phyloP scores from a whole-genome alignment of 1,140 invertebrate species.

The Drusus annulatus region DNA sequence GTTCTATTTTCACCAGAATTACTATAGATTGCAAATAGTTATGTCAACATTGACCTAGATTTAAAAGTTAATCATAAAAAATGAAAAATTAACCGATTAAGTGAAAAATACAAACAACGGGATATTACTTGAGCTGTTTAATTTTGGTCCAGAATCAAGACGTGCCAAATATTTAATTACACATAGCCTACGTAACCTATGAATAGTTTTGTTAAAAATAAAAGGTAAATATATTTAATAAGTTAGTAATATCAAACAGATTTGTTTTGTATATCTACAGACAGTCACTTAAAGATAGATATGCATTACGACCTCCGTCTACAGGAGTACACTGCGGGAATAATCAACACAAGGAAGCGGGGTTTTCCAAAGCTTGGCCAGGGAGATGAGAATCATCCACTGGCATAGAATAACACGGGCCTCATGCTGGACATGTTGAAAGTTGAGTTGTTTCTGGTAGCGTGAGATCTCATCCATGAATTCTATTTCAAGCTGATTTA shows the following conservation, averaged over 20 bases:
- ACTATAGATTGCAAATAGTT: too few species aligned
- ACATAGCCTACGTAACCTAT: conserved; percentile 44
- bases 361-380: background rate
- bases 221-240: conserved; percentile 42
- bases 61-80: background rate
- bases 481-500: too few species aligned
- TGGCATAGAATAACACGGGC: too few species aligned
- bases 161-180: conserved; percentile 45
- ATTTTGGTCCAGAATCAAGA: conserved; percentile 59
- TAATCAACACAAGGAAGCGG: background rate
- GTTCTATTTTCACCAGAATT: too few species aligned
- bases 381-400: background rate
- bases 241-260: conserved; percentile 38
- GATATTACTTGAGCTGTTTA: conserved; percentile 51
- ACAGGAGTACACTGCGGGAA: background rate
- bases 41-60: background rate
- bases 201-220: conserved; percentile 36
- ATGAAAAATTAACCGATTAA: background rate
- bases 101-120: conserved; percentile 6
- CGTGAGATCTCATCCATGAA: too few species aligned
- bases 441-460: too few species aligned
- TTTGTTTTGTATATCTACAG: conserved; percentile 51
- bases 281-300: conserved; percentile 58
- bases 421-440: too few species aligned
- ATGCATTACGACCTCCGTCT: conserved; percentile 51